phyloP scores from a whole-genome alignment of 2,113 vertebrate genomes.

The Dendrocopos noguchii region DNA sequence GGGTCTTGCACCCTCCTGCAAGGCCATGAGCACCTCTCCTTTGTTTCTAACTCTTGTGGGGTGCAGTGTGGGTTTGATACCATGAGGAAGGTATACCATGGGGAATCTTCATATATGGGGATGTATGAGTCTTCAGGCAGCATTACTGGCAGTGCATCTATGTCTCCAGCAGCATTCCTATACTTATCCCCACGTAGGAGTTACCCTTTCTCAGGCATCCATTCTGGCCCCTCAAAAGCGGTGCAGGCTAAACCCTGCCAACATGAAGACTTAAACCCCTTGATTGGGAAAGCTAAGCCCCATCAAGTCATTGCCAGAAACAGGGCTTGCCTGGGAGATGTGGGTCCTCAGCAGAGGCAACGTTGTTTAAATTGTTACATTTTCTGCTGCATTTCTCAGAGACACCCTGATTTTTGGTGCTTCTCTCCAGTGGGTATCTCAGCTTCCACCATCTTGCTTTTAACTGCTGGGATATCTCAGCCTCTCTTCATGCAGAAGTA shows the following conservation, averaged over 20 bases:
- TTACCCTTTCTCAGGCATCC: neutral
- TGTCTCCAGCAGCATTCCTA: neutral
- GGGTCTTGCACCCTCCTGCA: neutral
- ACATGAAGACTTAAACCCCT: neutral
- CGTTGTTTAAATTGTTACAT: accelerated
- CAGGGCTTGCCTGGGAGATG: neutral
- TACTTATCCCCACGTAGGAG: neutral
- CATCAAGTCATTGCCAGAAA: neutral
- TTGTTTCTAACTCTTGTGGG: neutral
- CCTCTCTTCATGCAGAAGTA: neutral
- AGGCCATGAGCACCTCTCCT: neutral
- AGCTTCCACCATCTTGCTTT: neutral
- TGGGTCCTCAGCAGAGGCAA: neutral
- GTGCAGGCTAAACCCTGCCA: neutral
- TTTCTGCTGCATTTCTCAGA: neutral
- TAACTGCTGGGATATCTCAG: neutral
- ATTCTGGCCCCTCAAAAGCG: neutral
- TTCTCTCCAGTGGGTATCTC: neutral
- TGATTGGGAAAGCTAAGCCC: neutral
- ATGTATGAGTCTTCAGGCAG: neutral
- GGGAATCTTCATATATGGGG: no score
- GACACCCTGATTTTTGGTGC: neutral
- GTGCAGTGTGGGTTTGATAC: neutral
- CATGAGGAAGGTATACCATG: no score
- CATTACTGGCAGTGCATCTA: neutral